Evolutionary conservation across 1,140 invertebrate species (phyloP).

Genomic region (Anthonomus grandis): DNA sequence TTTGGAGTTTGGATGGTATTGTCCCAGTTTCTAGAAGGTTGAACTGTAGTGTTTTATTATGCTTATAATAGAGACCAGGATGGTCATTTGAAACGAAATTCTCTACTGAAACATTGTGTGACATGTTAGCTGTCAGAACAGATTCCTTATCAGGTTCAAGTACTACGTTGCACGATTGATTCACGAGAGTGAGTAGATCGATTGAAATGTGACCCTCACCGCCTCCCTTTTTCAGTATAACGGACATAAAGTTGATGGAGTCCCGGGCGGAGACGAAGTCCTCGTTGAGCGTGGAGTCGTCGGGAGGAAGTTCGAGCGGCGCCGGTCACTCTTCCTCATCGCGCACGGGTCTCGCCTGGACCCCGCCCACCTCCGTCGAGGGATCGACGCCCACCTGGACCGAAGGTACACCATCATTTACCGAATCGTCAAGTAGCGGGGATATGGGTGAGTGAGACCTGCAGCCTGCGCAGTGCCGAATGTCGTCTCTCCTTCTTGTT

Average conservation of each 20-base stretch:
- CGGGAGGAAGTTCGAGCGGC: conserved; percentile 47
- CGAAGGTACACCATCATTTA: conserved; percentile 95
- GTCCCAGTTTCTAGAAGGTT: too few relatives aligned
- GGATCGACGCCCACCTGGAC: conserved; percentile 97
- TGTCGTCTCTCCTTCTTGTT: too few relatives aligned
- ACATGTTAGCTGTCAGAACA: too few relatives aligned
- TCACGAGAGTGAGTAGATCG: background rate
- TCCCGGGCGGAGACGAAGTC: conserved; percentile 64
- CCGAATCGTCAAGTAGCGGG: conserved; percentile 90
- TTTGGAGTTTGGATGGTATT: too few relatives aligned
- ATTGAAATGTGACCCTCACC: background rate
- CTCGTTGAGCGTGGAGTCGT: conserved; percentile 65
- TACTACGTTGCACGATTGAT: background rate
- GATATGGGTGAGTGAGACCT: conserved; percentile 78
- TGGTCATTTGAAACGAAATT: too few relatives aligned
- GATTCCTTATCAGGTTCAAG: too few relatives aligned
- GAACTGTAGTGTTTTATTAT: too few relatives aligned
- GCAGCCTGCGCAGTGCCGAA: too few relatives aligned
- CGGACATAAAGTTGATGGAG: conserved; percentile 57
- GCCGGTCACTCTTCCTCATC: conserved; percentile 49
- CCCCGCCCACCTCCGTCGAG: conserved; percentile 83
- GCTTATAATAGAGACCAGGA: too few relatives aligned
- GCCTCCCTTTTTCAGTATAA: conserved; percentile 49
- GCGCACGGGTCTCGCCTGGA: conserved; percentile 64
- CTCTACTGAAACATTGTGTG: too few relatives aligned